These are phyloP conservation scores for Enteromius viviparus DNA, from an alignment of 2,797 vertebrate species.

Conservation along the genomic window DNA sequence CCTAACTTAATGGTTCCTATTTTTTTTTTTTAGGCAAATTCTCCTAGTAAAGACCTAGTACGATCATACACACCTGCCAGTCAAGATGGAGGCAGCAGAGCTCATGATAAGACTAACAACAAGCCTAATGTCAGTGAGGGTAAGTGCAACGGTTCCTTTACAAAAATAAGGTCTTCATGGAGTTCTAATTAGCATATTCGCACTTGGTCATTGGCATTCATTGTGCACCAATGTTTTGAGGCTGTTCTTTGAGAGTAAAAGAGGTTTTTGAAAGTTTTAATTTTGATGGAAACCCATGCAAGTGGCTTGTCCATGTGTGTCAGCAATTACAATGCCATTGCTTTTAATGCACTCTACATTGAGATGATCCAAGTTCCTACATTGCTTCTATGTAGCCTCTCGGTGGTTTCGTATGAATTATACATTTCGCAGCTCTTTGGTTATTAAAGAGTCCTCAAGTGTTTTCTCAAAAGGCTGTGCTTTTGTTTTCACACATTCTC, in stretches of 20 bases:
- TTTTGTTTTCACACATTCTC: conserved; percentile 9
- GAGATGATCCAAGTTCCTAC: conserved; percentile 13
- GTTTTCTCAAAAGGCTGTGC: neutral
- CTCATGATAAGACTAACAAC: conserved; percentile 81
- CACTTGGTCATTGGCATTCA: neutral
- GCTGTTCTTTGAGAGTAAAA: neutral
- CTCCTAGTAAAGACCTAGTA: conserved; percentile 72
- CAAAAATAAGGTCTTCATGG: neutral
- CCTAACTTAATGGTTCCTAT: conserved; percentile 1
- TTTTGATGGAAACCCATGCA: conserved; percentile 10
- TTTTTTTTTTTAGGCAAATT: conserved; percentile 67
- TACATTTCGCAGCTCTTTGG: conserved; percentile 8
- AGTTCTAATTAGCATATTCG: neutral
- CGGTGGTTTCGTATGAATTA: neutral
- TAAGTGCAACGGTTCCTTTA: conserved; percentile 60
- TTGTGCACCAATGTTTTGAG: conserved; percentile 8
- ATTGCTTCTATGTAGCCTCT: conserved; percentile 4
- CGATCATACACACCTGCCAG: conserved; percentile 69
- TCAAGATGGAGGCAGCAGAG: conserved; percentile 68
- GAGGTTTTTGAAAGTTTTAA: conserved; percentile 28
- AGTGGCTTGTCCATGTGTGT: conserved; percentile 16
- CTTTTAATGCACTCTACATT: conserved; percentile 11
- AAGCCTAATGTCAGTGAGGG: conserved; percentile 87
- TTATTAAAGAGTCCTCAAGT: conserved; percentile 34
- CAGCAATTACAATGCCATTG: conserved; percentile 5